Percentiles rank a stretch among this genome's conserved stretches.
phyloP scores from a whole-genome alignment of 1,140 invertebrate species.

The Cephus cinctus region DNA sequence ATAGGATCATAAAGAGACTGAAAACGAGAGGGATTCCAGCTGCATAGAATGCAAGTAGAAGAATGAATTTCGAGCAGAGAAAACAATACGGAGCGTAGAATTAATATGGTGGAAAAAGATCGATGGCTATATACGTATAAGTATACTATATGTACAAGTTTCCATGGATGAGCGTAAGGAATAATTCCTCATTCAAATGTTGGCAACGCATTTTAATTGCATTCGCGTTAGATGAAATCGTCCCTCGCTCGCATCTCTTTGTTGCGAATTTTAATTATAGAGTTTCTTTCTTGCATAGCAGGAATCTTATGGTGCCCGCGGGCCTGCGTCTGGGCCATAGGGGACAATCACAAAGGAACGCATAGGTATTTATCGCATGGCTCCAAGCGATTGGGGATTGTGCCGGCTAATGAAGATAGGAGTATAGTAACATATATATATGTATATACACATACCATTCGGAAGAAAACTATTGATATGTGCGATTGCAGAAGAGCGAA shows the following conservation, averaged over 20 bases:
- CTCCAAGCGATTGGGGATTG: conserved; percentile 27
- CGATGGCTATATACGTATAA: no score
- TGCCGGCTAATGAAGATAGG: conserved; percentile 24
- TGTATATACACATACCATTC: no score
- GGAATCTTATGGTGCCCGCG: conserved; percentile 28
- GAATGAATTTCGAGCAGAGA: no score
- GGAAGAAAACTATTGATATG: conserved; percentile 17
- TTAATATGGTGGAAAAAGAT: no score
- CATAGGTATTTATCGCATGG: conserved; percentile 31
- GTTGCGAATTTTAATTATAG: conserved; percentile 40
- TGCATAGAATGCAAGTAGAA: no score
- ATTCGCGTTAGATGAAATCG: conserved; percentile 29
- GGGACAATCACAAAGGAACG: conserved; percentile 27
- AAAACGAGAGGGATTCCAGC: no score
- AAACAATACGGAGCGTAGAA: no score
- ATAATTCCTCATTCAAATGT: no score
- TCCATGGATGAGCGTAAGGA: no score
- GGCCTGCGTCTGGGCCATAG: conserved; percentile 14
- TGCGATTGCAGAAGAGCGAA: no score
- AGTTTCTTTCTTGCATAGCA: conserved; percentile 32
- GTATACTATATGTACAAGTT: no score
- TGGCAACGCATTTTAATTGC: conserved; percentile 34
- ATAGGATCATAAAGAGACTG: neutral
- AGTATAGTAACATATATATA: no score
- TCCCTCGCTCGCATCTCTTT: conserved; percentile 29